Evolutionary conservation across 2,797 vertebrate species (phyloP).

Genomic region (Coregonus suidteri): DNA sequence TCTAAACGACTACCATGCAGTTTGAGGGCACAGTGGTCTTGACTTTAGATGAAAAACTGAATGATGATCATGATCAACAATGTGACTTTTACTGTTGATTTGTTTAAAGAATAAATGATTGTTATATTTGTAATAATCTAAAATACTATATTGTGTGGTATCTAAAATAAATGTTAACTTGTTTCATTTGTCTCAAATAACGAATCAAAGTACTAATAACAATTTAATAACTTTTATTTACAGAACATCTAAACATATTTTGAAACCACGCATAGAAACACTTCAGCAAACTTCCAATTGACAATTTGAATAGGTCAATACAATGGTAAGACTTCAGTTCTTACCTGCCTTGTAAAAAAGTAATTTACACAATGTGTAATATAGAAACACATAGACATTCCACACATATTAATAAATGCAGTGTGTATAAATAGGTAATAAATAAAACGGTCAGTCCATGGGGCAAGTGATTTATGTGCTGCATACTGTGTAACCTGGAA

Average conservation of each 20-base stretch:
- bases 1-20: neutral
- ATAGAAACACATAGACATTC: neutral
- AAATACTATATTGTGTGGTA: neutral
- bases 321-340: no score
- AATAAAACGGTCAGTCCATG: conserved; percentile 25
- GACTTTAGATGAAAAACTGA: neutral
- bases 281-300: neutral
- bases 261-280: neutral
- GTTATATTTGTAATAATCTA: neutral
- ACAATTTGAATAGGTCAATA: neutral
- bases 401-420: conserved; percentile 14
- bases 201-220: neutral
- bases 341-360: neutral
- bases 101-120: neutral
- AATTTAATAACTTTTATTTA: conserved; percentile 8
- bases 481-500: neutral
- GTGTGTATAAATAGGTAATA: conserved; percentile 37
- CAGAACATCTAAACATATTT: neutral
- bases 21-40: neutral
- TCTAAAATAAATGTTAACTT: neutral
- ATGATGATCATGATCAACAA: neutral
- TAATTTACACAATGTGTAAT: neutral
- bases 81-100: neutral
- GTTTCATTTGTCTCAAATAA: neutral
- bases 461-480: neutral